Evolutionary conservation across 2,797 vertebrate species (phyloP).

Genomic region (Schizopygopsis pylzovi): DNA sequence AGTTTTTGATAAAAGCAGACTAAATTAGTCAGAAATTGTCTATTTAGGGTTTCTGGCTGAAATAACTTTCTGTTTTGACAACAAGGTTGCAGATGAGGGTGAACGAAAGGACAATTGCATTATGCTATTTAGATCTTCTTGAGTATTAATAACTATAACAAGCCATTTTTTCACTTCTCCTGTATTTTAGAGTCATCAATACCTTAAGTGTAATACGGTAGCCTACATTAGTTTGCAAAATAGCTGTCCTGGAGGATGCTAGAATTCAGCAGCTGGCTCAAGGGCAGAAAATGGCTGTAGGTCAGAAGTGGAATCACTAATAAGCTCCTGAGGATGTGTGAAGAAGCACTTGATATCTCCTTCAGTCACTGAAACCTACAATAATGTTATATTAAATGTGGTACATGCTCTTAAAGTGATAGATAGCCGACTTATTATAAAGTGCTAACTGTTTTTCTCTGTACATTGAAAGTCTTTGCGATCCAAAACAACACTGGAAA

Average conservation of each 20-base stretch:
- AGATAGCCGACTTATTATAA: background rate
- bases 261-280: background rate
- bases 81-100: constrained; percentile 9
- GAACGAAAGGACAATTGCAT: constrained; percentile 5
- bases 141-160: background rate
- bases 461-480: background rate
- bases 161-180: background rate
- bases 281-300: background rate
- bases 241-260: background rate
- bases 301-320: constrained; percentile 11
- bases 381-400: background rate
- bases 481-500: background rate
- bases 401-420: background rate
- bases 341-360: background rate
- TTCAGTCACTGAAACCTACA: background rate
- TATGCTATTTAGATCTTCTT: background rate
- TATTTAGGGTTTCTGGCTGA: background rate
- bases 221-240: background rate
- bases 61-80: constrained; percentile 2
- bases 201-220: background rate
- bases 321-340: constrained; percentile 11
- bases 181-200: background rate
- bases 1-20: background rate
- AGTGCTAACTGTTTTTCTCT: background rate
- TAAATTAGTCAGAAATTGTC: background rate